Evolutionary conservation across 2,113 vertebrate genomes (phyloP), one percentile per base, ranked within the genome.

Genomic region (Glaucomys volans): DNA sequence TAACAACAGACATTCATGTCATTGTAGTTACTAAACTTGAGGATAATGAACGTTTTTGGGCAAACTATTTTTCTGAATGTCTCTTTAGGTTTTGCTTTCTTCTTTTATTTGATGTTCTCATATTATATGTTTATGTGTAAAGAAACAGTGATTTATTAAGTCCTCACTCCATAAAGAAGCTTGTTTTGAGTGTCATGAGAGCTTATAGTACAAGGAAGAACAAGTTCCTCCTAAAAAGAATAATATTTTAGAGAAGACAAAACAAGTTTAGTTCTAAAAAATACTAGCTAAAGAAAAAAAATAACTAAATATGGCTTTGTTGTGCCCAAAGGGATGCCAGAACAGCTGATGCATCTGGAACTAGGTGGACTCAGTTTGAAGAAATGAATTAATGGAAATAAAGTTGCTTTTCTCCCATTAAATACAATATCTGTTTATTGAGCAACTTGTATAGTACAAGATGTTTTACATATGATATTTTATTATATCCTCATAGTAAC

Each of bases 81-180:
- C 40, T 76, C 32, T 59, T 72, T 11, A 74, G 30, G 3, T 35
- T 50, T 96, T 37, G 42, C 50, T 47, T 87, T 84, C 47, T 66
- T 74, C 7, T 87, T 81, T 74, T 17, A 37, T 69, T 8, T 9
- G 71, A 0, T 66, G 37, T 40, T 71, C 76, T 96, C 30, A 75
- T 5, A 26, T 50, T 86, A 18, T 69, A 50, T 47, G 35, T 91
- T 95, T 77, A 35, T 74, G n/a, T 64, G 14, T 50, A 74, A 90
- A 95, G 59, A 83, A 77, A 84, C 20, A 69, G 9, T 90, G 54
- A 92, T 90, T 95, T 95, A 64, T 40, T 40, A 82, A 62, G 28
- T 64, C 8, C 3, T 10, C 3, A 2, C 44, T 91, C 5, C 62
- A 47, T n/a, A 82, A 92, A 84, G 8, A 66, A 42, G 22, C 40